Conservation (phyloP, 2,888 invertebrate genomes). For the Drosophila melanocephala region DNA sequence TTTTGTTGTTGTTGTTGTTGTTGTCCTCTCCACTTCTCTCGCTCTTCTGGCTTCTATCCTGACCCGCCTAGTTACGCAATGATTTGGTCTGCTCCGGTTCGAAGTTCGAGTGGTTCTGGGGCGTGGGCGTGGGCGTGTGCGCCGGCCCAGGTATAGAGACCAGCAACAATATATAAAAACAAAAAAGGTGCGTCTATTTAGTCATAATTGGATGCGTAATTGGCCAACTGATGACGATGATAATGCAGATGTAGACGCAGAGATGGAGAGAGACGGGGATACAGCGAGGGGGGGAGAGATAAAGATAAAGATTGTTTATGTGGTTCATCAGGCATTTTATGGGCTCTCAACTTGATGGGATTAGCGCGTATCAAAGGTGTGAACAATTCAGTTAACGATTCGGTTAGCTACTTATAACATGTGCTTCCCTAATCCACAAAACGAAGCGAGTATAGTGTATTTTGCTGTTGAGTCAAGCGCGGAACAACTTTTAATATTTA, state of each 20-base stretch:
- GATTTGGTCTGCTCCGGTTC: slow-evolving; percentile 53
- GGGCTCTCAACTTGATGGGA: slow-evolving; percentile 3
- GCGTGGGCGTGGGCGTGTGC: slow-evolving; percentile 24
- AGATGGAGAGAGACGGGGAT: not conserved
- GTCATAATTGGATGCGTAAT: slow-evolving; percentile 77
- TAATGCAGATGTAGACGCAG: slow-evolving; percentile 23
- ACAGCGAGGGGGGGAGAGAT: not conserved
- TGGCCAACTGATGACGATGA: slow-evolving; percentile 44
- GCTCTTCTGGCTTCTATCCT: not conserved
- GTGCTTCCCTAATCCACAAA: not conserved
- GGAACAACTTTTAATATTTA: not conserved
- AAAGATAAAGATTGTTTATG: slow-evolving; percentile 23
- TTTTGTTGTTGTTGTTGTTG: not conserved
- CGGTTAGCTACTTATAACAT: slow-evolving; percentile 1
- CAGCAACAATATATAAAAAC: not conserved
- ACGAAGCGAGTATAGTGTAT: not conserved
- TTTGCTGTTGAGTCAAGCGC: not conserved
- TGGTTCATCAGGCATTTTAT: slow-evolving; percentile 21
- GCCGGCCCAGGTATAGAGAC: slow-evolving; percentile 4
- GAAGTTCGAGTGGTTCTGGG: not conserved
- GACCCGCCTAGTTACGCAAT: slow-evolving; percentile 72
- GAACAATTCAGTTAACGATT: slow-evolving; percentile 20
- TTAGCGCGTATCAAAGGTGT: slow-evolving; percentile 20
- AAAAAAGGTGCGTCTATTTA: slow-evolving; percentile 76
- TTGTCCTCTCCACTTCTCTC: not conserved